A percentile compares a stretch with the other conserved stretches of the same genome.
phyloP scores from a whole-genome alignment of 2,797 vertebrate genomes.

The Nasua narica region DNA sequence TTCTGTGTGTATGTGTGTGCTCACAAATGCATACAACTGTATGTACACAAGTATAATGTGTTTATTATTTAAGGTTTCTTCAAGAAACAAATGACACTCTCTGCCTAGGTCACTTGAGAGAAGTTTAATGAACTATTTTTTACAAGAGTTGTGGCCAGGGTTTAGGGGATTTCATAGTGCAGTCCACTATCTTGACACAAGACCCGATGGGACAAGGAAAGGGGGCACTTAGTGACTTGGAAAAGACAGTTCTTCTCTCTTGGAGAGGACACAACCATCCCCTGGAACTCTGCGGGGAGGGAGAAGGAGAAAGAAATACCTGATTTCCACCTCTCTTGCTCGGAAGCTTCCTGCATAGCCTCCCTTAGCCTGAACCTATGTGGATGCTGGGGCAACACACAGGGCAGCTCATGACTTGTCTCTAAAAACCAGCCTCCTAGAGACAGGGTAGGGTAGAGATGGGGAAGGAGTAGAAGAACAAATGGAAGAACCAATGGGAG shows the following conservation, averaged over 20 bases:
- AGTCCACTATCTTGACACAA: not conserved
- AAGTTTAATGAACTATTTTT: not conserved
- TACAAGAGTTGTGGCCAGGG: too few relatives aligned
- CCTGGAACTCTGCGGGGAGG: accelerated
- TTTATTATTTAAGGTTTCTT: not conserved
- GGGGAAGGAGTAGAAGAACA: not conserved
- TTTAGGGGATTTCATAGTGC: not conserved
- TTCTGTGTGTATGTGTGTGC: not conserved
- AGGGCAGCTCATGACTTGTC: not conserved
- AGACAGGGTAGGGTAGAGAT: not conserved
- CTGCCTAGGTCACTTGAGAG: not conserved
- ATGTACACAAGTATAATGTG: too few relatives aligned
- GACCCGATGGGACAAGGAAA: not conserved
- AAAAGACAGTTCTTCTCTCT: not conserved
- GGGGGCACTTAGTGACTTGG: too few relatives aligned
- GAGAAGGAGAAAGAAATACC: not conserved
- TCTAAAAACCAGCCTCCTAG: not conserved
- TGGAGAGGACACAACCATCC: not conserved
- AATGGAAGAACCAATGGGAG: not conserved
- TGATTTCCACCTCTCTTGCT: not conserved
- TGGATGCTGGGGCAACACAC: not conserved
- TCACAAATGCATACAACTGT: not conserved
- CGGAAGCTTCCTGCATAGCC: not conserved
- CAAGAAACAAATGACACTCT: not conserved
- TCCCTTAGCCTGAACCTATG: too few relatives aligned